Conservation (phyloP, 2,888 invertebrate genomes). For the Dryocosmus kuriphilus region DNA sequence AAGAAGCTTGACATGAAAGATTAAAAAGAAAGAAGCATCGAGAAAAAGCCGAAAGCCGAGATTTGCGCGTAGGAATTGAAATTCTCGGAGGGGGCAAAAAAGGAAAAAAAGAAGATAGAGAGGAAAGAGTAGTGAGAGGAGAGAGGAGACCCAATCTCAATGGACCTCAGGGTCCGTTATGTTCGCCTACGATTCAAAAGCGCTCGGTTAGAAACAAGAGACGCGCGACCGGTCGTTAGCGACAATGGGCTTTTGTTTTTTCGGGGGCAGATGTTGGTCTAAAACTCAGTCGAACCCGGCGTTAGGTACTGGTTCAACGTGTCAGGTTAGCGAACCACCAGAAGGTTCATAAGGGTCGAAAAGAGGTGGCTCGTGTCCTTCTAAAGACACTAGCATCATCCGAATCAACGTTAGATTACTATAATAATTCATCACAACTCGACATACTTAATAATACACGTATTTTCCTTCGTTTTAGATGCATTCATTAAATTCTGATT, state of each 20-base stretch:
- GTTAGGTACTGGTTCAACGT: constrained; percentile 50
- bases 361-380: constrained; percentile 54
- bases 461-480: background rate
- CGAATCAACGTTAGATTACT: background rate
- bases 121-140: constrained; percentile 50
- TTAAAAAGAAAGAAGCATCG: constrained; percentile 50
- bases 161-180: constrained; percentile 74
- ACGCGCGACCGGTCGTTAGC: constrained; percentile 77
- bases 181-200: constrained; percentile 77
- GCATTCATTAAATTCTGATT: background rate
- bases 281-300: constrained; percentile 59
- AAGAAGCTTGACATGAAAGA: constrained; percentile 46
- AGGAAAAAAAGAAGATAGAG: constrained; percentile 48
- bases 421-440: background rate
- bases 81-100: constrained; percentile 49
- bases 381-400: constrained; percentile 36
- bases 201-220: constrained; percentile 78
- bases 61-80: constrained; percentile 41
- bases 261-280: constrained; percentile 77
- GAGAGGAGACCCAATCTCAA: constrained; percentile 57
- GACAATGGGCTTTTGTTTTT: constrained; percentile 78
- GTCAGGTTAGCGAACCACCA: constrained; percentile 51
- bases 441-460: background rate
- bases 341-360: constrained; percentile 23
- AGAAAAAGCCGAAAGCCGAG: constrained; percentile 50